Percentiles rank a stretch among this genome's conserved stretches.
These are phyloP conservation scores for Acanthurus leucopareius DNA, from an alignment of 2,797 vertebrate species.

Conservation along the genomic window DNA sequence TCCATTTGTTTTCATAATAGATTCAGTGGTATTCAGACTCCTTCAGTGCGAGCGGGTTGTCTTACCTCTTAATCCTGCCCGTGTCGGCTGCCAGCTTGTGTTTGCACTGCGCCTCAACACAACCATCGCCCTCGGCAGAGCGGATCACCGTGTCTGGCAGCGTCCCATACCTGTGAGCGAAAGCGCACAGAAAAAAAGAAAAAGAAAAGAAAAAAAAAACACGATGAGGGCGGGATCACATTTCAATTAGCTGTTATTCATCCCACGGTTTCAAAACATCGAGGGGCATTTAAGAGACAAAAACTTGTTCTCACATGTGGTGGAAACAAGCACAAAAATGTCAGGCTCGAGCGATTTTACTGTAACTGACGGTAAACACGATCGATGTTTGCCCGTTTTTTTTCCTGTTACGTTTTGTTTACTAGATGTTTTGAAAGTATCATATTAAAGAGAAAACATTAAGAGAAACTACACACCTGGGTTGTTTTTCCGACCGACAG, in stretches of 20 bases:
- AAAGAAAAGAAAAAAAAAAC: constrained; percentile 3
- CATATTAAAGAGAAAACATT: background rate
- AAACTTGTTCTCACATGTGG: constrained; percentile 64
- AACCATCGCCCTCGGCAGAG: constrained; percentile 60
- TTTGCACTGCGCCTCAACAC: constrained; percentile 75
- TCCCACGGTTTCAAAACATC: constrained; percentile 23
- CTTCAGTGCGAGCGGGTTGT: constrained; percentile 28
- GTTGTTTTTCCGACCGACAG: constrained; percentile 80
- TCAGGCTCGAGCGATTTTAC: constrained; percentile 16
- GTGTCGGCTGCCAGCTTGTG: constrained; percentile 74
- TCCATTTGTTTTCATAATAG: constrained; percentile 58
- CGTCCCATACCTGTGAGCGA: constrained; percentile 61
- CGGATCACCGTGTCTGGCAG: constrained; percentile 58
- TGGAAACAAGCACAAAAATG: constrained; percentile 17
- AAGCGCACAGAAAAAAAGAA: background rate
- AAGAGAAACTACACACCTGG: constrained; percentile 56
- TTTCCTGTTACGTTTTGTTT: background rate
- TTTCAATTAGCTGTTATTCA: constrained; percentile 24
- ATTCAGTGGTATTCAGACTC: constrained; percentile 28
- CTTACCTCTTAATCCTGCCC: constrained; percentile 88
- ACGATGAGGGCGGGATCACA: constrained; percentile 36
- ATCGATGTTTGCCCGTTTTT: background rate
- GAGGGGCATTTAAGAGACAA: constrained; percentile 5
- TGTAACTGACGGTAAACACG: background rate
- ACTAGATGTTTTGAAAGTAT: background rate